phyloP scores from a whole-genome alignment of 1,140 invertebrate species.

The Hydropsyche tenuis region DNA sequence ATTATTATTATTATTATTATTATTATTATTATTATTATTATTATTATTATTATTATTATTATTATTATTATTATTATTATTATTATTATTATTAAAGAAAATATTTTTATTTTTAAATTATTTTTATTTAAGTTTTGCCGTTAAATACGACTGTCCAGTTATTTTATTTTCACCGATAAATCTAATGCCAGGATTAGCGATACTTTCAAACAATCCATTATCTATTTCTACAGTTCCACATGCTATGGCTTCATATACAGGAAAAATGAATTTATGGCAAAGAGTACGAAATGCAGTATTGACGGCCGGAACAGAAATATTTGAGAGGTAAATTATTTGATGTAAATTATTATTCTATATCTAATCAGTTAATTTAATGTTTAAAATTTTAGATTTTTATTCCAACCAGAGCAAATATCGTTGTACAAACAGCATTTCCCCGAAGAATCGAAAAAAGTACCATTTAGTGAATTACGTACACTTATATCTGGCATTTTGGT shows the following conservation, averaged over 20 bases:
- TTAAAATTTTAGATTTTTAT: slow-evolving; percentile 30
- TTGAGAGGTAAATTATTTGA: not conserved
- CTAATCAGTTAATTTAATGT: too few species aligned
- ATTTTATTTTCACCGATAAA: slow-evolving; percentile 35
- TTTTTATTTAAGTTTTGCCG: slow-evolving; percentile 40
- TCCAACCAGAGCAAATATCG: slow-evolving; percentile 21
- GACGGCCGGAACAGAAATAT: not conserved
- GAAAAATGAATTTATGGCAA: slow-evolving; percentile 38
- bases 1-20: too few species aligned
- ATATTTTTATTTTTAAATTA: too few species aligned
- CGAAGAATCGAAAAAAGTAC: slow-evolving; percentile 38
- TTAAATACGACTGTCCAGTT: slow-evolving; percentile 43
- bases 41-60: too few species aligned
- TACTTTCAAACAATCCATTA: slow-evolving; percentile 37
- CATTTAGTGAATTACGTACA: too few species aligned
- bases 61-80: too few species aligned
- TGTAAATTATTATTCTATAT: too few species aligned
- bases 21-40: too few species aligned
- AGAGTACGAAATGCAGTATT: not conserved
- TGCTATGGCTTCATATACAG: slow-evolving; percentile 32
- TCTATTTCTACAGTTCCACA: slow-evolving; percentile 37
- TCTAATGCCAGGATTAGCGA: slow-evolving; percentile 42
- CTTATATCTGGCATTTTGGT: slow-evolving; percentile 25
- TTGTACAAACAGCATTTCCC: slow-evolving; percentile 44
- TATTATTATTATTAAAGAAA: too few species aligned